Percentiles rank a stretch among this genome's conserved stretches.
Evolutionary conservation across 2,797 vertebrate genomes (phyloP).

Genomic region (Sparidentex hasta): DNA sequence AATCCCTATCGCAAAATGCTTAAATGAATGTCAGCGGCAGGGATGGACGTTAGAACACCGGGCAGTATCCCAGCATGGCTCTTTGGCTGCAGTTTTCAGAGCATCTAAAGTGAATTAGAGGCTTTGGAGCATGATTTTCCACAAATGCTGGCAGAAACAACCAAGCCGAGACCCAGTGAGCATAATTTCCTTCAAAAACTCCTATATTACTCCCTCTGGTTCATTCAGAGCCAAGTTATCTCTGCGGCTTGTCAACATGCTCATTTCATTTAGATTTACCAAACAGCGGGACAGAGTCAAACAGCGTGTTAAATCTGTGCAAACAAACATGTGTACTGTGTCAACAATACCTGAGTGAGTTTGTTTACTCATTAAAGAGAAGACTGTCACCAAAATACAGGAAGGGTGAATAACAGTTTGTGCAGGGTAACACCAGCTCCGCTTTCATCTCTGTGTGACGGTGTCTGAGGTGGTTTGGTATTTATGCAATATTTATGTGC

Average conservation of each 20-base stretch:
- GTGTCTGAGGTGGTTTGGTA: neutral
- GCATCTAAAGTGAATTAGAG: constrained; percentile 13
- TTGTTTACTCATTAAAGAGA: neutral
- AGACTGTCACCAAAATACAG: neutral
- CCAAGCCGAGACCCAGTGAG: neutral
- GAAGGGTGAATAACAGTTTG: constrained; percentile 1
- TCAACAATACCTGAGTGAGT: neutral
- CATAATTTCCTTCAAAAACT: neutral
- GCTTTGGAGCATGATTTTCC: constrained; percentile 28
- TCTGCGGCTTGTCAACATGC: neutral
- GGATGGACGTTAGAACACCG: neutral
- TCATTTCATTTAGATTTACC: neutral
- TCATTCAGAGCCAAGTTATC: constrained; percentile 1
- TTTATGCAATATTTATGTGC: neutral
- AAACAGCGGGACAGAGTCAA: constrained; percentile 1
- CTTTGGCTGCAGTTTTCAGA: constrained; percentile 15
- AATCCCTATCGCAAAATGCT: neutral
- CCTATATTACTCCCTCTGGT: neutral
- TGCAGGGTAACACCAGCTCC: constrained; percentile 21
- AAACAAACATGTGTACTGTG: constrained; percentile 4
- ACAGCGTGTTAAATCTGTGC: neutral
- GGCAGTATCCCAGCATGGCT: neutral
- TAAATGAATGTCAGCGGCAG: neutral
- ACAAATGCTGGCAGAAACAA: constrained; percentile 8
- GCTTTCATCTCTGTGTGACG: constrained; percentile 23